phyloP scores from a whole-genome alignment of 2,797 vertebrate species.

The Nannoperca australis region DNA sequence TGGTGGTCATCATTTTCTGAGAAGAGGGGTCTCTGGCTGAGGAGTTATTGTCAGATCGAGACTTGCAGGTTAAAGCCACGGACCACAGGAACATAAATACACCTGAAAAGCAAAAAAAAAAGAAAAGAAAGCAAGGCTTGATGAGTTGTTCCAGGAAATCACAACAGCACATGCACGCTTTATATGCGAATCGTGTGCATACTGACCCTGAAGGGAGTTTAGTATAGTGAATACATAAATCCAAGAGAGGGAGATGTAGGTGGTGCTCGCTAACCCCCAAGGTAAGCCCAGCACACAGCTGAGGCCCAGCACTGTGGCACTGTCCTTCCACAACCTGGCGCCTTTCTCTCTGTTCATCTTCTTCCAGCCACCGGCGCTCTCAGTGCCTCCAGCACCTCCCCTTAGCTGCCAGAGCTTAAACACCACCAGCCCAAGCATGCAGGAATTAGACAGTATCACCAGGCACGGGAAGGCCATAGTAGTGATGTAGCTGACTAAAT shows the following conservation, averaged over 20 bases:
- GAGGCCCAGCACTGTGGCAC: constrained; percentile 84
- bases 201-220: constrained; percentile 88
- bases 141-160: background rate
- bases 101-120: constrained; percentile 61
- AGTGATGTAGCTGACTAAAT: constrained; percentile 76
- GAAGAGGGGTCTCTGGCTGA: constrained; percentile 62
- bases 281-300: constrained; percentile 87
- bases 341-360: constrained; percentile 49
- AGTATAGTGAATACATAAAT: constrained; percentile 88
- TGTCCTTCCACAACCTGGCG: constrained; percentile 82
- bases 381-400: background rate
- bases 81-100: constrained; percentile 84
- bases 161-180: too few relatives aligned
- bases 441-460: constrained; percentile 88
- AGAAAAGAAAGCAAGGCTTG: background rate
- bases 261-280: constrained; percentile 82
- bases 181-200: background rate
- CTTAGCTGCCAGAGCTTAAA: constrained; percentile 80
- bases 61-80: constrained; percentile 68
- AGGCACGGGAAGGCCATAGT: constrained; percentile 87
- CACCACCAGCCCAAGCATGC: constrained; percentile 88
- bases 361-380: constrained; percentile 17
- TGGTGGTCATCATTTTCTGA: constrained; percentile 71
- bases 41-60: constrained; percentile 49
- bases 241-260: constrained; percentile 74